Conservation (phyloP, 2,888 invertebrate species). For the Drosophila neotestacea region DNA sequence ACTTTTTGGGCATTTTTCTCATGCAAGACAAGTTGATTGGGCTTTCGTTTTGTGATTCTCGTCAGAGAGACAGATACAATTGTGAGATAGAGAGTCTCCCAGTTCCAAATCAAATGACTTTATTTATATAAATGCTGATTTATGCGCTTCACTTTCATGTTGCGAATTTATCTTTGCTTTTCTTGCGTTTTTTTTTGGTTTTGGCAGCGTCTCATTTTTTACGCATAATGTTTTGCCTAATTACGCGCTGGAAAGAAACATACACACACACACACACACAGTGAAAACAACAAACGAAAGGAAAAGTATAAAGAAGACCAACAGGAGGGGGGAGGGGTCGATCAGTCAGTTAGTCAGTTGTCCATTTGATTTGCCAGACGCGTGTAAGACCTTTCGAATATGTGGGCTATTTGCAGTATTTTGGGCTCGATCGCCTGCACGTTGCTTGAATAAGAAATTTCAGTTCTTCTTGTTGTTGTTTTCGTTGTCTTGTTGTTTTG, state of each 20-base stretch:
- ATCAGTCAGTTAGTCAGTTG: conserved; percentile 54
- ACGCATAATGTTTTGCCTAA: conserved; percentile 64
- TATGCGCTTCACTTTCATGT: conserved; percentile 75
- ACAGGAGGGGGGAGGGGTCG: background rate
- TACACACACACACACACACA: conserved; percentile 15
- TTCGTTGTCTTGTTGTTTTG: conserved; percentile 4
- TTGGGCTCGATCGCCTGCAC: conserved; percentile 64
- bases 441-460: conserved; percentile 70
- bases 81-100: conserved; percentile 16
- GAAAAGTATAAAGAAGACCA: conserved; percentile 32
- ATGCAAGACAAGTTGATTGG: conserved; percentile 69
- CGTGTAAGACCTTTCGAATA: conserved; percentile 79
- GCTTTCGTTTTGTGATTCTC: conserved; percentile 54
- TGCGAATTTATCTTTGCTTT: conserved; percentile 56
- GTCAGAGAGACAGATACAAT: conserved; percentile 26
- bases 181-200: conserved; percentile 21
- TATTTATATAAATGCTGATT: conserved; percentile 76
- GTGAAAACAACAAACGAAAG: conserved; percentile 24
- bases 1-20: conserved; percentile 50
- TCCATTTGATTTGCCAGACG: conserved; percentile 81
- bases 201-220: conserved; percentile 60
- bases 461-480: conserved; percentile 14
- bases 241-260: conserved; percentile 67
- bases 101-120: conserved; percentile 73
- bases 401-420: conserved; percentile 26